These are phyloP conservation scores for Scaptomyza pallida DNA, from an alignment of 1,140 invertebrate species.

Conservation along the genomic window DNA sequence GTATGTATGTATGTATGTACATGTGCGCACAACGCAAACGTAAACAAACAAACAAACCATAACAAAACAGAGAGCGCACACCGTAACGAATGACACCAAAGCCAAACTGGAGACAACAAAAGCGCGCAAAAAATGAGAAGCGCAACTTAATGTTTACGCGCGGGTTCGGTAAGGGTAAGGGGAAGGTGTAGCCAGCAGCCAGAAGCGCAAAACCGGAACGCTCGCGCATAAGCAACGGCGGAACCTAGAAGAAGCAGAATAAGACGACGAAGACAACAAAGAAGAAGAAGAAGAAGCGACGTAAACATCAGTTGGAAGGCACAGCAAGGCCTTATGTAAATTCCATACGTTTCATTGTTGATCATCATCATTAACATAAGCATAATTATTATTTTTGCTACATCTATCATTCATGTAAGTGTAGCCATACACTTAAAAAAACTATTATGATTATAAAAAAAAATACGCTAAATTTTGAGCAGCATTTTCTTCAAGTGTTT, in stretches of 20 bases:
- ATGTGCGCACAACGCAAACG: conserved; percentile 18
- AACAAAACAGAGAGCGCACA: conserved; percentile 47
- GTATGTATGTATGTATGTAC: too few relatives aligned
- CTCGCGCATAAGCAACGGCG: conserved; percentile 23
- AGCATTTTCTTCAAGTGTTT: too few relatives aligned
- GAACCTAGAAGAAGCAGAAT: neutral
- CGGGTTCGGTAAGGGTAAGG: neutral
- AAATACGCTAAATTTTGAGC: too few relatives aligned
- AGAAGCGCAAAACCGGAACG: conserved; percentile 23
- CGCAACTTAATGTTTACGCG: neutral
- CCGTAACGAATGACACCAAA: conserved; percentile 76
- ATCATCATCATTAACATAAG: conserved; percentile 10
- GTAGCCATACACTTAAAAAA: neutral
- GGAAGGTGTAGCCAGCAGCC: conserved; percentile 3
- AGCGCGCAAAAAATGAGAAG: neutral
- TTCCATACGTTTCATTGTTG: conserved; percentile 9
- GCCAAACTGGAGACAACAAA: conserved; percentile 8
- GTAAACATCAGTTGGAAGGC: too few relatives aligned
- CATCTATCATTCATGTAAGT: neutral
- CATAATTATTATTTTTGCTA: neutral
- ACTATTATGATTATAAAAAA: too few relatives aligned
- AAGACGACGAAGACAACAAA: neutral
- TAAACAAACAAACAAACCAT: conserved; percentile 29
- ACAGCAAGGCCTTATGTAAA: conserved; percentile 27
- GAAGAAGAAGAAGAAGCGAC: neutral